Evolutionary conservation across 2,113 vertebrate genomes (phyloP).

Genomic region (Pterophyllum scalare): DNA sequence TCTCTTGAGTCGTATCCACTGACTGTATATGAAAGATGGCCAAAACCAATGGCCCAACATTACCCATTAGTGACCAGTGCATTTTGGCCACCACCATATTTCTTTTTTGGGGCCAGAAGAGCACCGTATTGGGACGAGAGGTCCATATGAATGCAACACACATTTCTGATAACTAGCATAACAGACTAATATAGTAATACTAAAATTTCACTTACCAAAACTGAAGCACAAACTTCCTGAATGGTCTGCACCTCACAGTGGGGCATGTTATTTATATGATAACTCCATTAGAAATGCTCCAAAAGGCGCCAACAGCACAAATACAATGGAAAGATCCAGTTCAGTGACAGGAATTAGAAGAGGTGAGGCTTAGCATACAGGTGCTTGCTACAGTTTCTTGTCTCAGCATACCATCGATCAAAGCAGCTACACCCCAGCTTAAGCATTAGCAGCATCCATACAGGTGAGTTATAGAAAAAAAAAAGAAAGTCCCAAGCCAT

Average conservation of each 20-base stretch:
- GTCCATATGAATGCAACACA: background rate
- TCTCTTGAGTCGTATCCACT: too few relatives aligned
- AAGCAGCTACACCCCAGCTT: background rate
- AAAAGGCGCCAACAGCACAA: background rate
- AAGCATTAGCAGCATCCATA: background rate
- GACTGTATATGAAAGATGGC: too few relatives aligned
- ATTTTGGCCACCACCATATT: background rate
- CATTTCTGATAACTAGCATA: rapidly evolving
- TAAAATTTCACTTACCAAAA: background rate
- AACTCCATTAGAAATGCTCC: background rate
- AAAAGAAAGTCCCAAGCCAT: background rate
- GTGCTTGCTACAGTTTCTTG: background rate
- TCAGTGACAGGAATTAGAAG: background rate
- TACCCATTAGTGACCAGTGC: background rate
- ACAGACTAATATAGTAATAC: background rate
- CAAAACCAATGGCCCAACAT: background rate
- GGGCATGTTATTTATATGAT: too few relatives aligned
- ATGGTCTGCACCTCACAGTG: background rate
- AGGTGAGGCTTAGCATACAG: background rate
- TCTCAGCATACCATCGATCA: background rate
- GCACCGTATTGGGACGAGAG: background rate
- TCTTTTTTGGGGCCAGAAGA: background rate
- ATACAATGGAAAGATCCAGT: background rate
- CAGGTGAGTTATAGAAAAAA: background rate
- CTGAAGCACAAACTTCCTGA: too few relatives aligned